A percentile compares a stretch with the other conserved stretches of the same genome.
Conservation (phyloP, 2,888 invertebrate genomes). For the Cryptus viduatorius region DNA sequence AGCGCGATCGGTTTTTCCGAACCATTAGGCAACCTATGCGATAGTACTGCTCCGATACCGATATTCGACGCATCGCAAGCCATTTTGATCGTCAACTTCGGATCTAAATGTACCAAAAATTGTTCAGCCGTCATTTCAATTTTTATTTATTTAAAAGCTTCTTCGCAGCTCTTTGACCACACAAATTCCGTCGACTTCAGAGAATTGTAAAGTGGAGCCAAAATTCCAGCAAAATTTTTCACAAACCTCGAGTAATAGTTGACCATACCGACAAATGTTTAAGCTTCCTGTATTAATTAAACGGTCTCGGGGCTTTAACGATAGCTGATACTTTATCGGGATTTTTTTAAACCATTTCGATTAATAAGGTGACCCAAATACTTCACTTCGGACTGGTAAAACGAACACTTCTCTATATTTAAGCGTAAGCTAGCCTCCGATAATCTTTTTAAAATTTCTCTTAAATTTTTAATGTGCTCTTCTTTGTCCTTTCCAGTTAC, state of each 20-base stretch:
- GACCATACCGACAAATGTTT: conserved; percentile 1
- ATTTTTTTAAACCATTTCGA: background rate
- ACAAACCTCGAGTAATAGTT: conserved; percentile 50
- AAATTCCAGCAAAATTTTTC: conserved; percentile 10
- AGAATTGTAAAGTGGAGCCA: conserved; percentile 15
- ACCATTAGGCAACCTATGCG: conserved; percentile 63
- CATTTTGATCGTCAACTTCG: conserved; percentile 54
- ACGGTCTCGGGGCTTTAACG: background rate
- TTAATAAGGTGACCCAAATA: background rate
- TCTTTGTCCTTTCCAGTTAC: conserved; percentile 68
- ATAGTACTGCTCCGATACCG: conserved; percentile 77
- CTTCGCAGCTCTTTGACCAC: conserved; percentile 58
- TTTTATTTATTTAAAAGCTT: background rate
- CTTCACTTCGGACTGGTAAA: background rate
- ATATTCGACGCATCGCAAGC: conserved; percentile 80
- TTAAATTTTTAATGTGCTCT: conserved; percentile 10
- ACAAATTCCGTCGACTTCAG: conserved; percentile 47
- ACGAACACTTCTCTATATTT: background rate
- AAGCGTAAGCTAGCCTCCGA: background rate
- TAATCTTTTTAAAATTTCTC: background rate
- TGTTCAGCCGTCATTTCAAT: background rate
- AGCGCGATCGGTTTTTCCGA: conserved; percentile 70
- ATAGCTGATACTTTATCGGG: conserved; percentile 25
- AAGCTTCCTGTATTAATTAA: too few species aligned
- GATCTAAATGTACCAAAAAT: conserved; percentile 41